Percentiles rank a stretch among this genome's conserved stretches.
Conservation (phyloP, 2,797 vertebrate genomes). For the Serranus cabrilla region DNA sequence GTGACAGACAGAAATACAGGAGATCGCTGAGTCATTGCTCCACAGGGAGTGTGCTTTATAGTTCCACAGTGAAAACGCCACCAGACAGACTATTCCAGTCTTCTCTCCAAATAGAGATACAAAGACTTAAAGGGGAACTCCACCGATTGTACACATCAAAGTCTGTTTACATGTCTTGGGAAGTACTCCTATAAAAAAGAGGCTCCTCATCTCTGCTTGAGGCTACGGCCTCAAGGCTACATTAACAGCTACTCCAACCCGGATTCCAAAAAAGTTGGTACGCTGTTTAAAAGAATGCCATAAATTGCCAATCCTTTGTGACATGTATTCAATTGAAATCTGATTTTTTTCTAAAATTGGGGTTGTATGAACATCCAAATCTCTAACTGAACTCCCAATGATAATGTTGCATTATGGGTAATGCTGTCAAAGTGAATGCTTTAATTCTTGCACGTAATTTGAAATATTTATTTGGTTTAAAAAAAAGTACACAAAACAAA, state of each 20-base stretch:
- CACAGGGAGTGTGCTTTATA: conserved; percentile 72
- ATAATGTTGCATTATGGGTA: conserved; percentile 3
- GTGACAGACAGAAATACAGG: conserved; percentile 74
- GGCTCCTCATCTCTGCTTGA: neutral
- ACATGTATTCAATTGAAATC: too few species aligned
- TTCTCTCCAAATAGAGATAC: neutral
- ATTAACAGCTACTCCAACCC: neutral
- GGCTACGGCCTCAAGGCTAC: neutral
- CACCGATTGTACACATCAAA: neutral
- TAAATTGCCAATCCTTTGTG: too few species aligned
- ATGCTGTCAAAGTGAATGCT: neutral
- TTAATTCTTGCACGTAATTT: too few species aligned
- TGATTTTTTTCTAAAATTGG: too few species aligned
- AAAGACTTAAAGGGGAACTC: conserved; percentile 19
- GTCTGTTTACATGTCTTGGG: neutral
- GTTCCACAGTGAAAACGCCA: conserved; percentile 68
- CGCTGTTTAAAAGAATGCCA: too few species aligned
- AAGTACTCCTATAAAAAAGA: neutral
- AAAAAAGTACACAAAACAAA: too few species aligned
- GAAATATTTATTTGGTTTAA: too few species aligned
- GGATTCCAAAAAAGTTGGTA: too few species aligned
- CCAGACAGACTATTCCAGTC: conserved; percentile 34
- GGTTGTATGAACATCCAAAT: neutral
- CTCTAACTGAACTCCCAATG: neutral
- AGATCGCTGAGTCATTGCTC: conserved; percentile 66